Base-by-base conservation (phyloP, 2,888 invertebrate species). In the Caenorhabditis sp. region DNA sequence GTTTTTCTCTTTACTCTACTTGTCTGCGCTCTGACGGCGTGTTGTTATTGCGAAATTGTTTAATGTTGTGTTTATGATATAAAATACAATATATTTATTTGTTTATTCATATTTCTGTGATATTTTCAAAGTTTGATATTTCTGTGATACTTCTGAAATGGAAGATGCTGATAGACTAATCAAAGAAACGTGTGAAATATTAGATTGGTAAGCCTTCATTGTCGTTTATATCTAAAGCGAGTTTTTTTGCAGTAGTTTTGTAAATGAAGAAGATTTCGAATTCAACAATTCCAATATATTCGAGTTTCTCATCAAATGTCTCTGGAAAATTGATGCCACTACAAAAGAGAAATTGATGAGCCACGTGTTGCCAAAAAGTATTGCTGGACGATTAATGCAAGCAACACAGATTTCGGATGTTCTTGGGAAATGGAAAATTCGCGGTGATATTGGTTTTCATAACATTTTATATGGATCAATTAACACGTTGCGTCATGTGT, bases 401-500 rank as follows among this genome's bases (percentile, higher is more conserved):
- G 69, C 61, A 24, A 62, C 62, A 14, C 19, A 27, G 0, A 74
- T 74, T 23, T 69, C 74, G 21, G 43, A 53, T 1, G 60, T 43
- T 69, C 21, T 69, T 66, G 23, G 43, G 49, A 5, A 59, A 12
- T 43, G 43, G 43, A 43, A 43, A 43, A 68, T 78, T 51, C 64
- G 71, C 19, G 70, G 76, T 12, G 76, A 75, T 57, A 66, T 60
- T 60, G 70, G 69, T 53, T 69, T 69, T 43, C 76, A 76, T 43
- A 69, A 73, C 10, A 60, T 78, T 2, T 58, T 76, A 6, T 78
- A 78, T 31, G 78, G 78, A 50, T 67, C 61, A 49, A 57, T 66
- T 49, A 69, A 62, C 58, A 68, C 61, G 50, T 58, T 74, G 5
- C 66, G 69, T 54, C 66, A 58, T 37, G 58, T 67, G 53, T 74